Evolutionary conservation across 2,888 invertebrate species (phyloP).

Genomic region (Drosophila cognata): DNA sequence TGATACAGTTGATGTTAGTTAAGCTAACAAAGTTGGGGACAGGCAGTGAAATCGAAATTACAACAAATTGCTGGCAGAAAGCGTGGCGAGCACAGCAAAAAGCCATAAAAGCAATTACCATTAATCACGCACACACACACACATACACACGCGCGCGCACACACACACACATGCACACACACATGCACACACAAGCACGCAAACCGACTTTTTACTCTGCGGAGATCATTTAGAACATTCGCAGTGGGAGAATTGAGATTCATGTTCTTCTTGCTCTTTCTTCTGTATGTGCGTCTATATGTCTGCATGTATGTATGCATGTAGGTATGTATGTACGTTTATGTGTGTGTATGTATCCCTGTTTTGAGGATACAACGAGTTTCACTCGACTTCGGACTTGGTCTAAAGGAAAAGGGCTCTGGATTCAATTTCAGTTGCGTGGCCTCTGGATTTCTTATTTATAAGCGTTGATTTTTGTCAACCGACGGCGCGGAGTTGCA

Average conservation of each 20-base stretch:
- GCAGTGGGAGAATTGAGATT: constrained; percentile 15
- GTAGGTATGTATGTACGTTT: background rate
- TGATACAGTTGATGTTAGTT: constrained; percentile 10
- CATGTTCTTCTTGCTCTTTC: constrained; percentile 13
- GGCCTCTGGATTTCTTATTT: constrained; percentile 60
- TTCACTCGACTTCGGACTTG: constrained; percentile 13
- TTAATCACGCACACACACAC: constrained; percentile 53
- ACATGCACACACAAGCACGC: background rate
- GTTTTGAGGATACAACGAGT: constrained; percentile 20
- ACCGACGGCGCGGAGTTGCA: constrained; percentile 26
- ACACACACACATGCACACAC: constrained; percentile 1
- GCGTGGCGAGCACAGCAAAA: constrained; percentile 32
- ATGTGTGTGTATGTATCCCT: background rate
- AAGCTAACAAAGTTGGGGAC: constrained; percentile 12
- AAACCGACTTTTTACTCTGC: constrained; percentile 2
- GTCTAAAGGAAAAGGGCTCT: constrained; percentile 9
- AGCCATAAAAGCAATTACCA: constrained; percentile 57
- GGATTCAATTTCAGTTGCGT: constrained; percentile 43
- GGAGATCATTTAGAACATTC: constrained; percentile 24
- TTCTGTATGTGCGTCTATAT: background rate
- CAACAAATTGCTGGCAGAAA: constrained; percentile 39
- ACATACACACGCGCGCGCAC: background rate
- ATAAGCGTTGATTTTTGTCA: constrained; percentile 57
- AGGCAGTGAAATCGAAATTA: constrained; percentile 47
- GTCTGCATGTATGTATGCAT: background rate